Conservation (phyloP, 1,140 invertebrate species). For the Eupeodes corollae region DNA sequence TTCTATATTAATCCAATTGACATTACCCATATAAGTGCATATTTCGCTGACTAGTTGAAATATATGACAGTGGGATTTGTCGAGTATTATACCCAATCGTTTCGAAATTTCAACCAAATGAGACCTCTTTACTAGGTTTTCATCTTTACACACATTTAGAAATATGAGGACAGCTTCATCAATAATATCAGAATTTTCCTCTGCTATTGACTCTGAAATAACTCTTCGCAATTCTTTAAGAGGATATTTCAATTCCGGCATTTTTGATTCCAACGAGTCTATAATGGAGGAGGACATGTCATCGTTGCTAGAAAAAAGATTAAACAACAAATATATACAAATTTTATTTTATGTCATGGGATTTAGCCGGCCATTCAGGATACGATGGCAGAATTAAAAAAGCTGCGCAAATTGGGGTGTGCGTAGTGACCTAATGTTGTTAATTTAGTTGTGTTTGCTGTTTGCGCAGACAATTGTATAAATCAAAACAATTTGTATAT, state of each 20-base stretch:
- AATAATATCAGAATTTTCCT: constrained; percentile 43
- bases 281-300: neutral
- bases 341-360: too few relatives aligned
- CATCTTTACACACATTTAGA: constrained; percentile 48
- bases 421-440: too few relatives aligned
- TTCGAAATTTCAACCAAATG: constrained; percentile 42
- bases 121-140: constrained; percentile 45
- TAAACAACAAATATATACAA: too few relatives aligned
- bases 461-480: too few relatives aligned
- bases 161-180: constrained; percentile 51
- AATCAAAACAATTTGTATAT: too few relatives aligned
- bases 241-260: neutral
- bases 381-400: too few relatives aligned
- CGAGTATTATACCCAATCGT: constrained; percentile 43
- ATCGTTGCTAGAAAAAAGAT: neutral
- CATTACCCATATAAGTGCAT: constrained; percentile 1
- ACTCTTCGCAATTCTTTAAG: constrained; percentile 8
- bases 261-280: neutral
- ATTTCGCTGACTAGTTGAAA: constrained; percentile 37
- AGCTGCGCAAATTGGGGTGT: too few relatives aligned
- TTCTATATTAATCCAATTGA: neutral
- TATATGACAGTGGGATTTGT: constrained; percentile 41
- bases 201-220: constrained; percentile 32
- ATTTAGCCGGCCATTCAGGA: too few relatives aligned
- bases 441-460: too few relatives aligned